Percentiles rank a stretch among this genome's conserved stretches.
These are phyloP conservation scores for cat (Felis catus) DNA, from an alignment of 2,113 vertebrate genomes.

Conservation along the genomic window DNA sequence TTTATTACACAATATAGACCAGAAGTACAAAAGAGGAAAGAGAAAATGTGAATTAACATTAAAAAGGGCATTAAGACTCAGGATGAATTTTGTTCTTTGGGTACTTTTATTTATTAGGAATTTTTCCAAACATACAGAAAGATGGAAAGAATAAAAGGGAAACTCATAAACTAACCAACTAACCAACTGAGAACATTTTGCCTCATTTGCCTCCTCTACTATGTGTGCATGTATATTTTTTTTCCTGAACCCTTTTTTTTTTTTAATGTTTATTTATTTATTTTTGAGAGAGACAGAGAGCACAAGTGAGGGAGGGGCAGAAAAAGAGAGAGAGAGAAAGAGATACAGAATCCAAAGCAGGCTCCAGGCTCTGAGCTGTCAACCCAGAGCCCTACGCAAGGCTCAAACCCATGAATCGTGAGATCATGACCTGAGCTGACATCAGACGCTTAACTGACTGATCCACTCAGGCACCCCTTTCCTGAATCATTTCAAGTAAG, in stretches of 20 bases:
- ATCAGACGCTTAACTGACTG: no score
- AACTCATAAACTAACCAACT: not conserved
- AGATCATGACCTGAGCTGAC: no score
- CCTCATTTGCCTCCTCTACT: not conserved
- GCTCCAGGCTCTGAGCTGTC: no score
- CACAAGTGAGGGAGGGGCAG: no score
- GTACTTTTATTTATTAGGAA: not conserved
- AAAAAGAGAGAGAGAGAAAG: no score
- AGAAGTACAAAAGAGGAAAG: not conserved
- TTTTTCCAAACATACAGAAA: constrained; percentile 30
- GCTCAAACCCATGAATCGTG: no score
- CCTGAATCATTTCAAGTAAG: not conserved
- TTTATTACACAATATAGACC: not conserved
- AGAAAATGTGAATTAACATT: not conserved
- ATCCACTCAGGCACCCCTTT: not conserved
- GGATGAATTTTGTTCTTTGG: constrained; percentile 10
- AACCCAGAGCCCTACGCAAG: no score
- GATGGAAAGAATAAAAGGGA: not conserved
- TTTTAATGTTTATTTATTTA: no score
- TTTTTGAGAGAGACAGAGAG: no score
- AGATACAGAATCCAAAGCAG: no score
- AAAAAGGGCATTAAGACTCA: constrained; percentile 1
- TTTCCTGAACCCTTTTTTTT: not conserved
- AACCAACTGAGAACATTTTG: not conserved
- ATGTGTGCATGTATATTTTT: not conserved